These are phyloP conservation scores for Burhinus bistriatus DNA, from an alignment of 2,113 vertebrate genomes.

Conservation along the genomic window DNA sequence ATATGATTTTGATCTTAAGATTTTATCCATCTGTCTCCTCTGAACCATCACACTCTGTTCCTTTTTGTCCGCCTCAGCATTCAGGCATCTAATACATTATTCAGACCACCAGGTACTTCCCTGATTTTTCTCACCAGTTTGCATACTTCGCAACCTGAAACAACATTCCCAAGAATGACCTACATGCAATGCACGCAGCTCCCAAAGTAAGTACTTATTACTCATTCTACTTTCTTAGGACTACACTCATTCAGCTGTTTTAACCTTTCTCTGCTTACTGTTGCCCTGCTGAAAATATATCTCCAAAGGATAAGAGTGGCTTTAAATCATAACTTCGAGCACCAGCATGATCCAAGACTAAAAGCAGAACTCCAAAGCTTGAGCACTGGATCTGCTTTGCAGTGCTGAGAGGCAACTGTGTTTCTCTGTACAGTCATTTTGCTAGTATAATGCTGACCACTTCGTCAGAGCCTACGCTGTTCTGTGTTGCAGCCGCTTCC, in stretches of 20 bases:
- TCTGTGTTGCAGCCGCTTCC: not conserved
- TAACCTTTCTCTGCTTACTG: not conserved
- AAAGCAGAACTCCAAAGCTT: not conserved
- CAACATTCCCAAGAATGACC: not conserved
- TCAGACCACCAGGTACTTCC: constrained; percentile 1
- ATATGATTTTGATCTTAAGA: not conserved
- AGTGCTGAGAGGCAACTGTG: not conserved
- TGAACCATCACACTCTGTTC: not conserved
- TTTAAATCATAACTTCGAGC: not conserved
- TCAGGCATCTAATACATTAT: not conserved
- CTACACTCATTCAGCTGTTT: not conserved
- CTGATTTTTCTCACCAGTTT: not conserved
- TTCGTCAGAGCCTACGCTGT: not conserved
- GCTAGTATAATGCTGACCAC: not conserved
- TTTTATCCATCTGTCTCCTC: constrained; percentile 31
- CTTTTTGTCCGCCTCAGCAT: not conserved
- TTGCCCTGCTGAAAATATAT: not conserved
- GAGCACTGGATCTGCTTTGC: not conserved
- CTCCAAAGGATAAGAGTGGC: not conserved
- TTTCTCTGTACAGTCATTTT: not conserved
- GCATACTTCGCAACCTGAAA: not conserved
- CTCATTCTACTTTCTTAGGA: not conserved
- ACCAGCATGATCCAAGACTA: not conserved
- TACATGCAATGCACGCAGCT: not conserved
- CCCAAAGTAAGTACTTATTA: not conserved